Evolutionary conservation across 2,888 invertebrate genomes (phyloP), one percentile per base, ranked within the genome.

Genomic region (Priapulus caudatus): DNA sequence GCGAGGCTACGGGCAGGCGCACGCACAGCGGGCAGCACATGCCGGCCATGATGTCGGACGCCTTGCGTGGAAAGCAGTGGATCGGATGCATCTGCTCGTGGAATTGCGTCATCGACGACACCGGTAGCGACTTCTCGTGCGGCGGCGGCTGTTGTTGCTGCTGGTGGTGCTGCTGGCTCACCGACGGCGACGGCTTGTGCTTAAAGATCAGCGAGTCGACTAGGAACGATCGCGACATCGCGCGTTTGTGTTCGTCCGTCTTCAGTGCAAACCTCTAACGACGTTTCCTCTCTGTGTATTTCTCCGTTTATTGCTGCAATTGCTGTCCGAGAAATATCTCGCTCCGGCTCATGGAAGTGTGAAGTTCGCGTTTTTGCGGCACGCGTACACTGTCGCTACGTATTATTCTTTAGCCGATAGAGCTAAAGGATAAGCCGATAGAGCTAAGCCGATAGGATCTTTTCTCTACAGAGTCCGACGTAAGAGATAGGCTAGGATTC

Each of bases 11-110:
- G 33, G 33, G 33, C 33, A 33, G n/a, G 10, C 33, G 33, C 10
- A 33, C 33, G 33, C 33, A 33, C n/a, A 33, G 33, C 33, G 33
- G 33, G n/a, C 33, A 33, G 33, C 33, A 33, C 33, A 33, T 33
- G 10, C 33, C 33, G 10, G 33, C 33, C 33, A 33, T 10, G n/a
- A 33, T 33, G n/a, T 33, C 33, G n/a, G 33, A 10, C 10, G 33
- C 33, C n/a, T 33, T 33, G 33, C 33, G 33, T 10, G 33, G 33
- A 33, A 33, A 33, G 10, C 33, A 10, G 33, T 33, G 33, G 10
- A 33, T 33, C 10, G 33, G 33, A 33, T 33, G 33, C 10, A 33
- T 10, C 33, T 33, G 33, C 33, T 33, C 33, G 33, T 33, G 33
- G 33, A 33, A n/a, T n/a, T 33, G 33, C 33, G 33, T 33, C 33